Evolutionary conservation across 2,797 vertebrate genomes (phyloP), one percentile per base, ranked within the genome.

Genomic region (Protosalanx chinensis): DNA sequence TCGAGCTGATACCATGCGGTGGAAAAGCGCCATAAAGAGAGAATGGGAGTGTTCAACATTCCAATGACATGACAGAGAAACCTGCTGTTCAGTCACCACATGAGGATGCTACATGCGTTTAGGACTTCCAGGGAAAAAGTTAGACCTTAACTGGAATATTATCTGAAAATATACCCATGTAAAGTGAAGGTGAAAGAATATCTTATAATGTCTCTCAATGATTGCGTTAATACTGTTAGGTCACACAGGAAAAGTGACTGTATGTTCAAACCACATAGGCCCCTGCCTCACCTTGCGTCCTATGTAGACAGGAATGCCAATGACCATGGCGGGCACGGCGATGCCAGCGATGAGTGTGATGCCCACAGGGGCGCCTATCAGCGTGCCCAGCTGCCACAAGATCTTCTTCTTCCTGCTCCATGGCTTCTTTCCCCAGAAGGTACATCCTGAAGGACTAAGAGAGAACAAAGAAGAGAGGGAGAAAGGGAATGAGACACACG

Each of bases 331-430:
- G 71, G 97, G 97, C 67, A 99, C 93, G 20, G 97, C 97, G 72
- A 99, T 98, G 85, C 97, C 97, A 67, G 97, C 97, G 3, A 99
- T 99, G 78, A 99, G 94, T 8, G 97, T 98, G 88, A 99, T 98
- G 82, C 97, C 97, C 2, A 98, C 95, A 0, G 97, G 97, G 57
- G 97, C 97, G 0, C 97, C 97, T 0, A 99, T 98, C 91, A 99
- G 83, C 0, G 97, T 99, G 64, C 97, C 97, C 83, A 99, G 91
- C 88, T 99, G 97, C 97, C 97, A 99, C 76, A 99, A 87, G 78
- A 99, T 99, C 92, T 99, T 99, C 92, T 99, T 99, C 90, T 99
- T 99, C 78, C 94, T 94, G 88, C 97, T 98, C 97, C 97, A 99
- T 0, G 97, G 97, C 88, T 98, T 98, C 91, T 98, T 99, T 68